These are phyloP conservation scores for Anguilla marmorata DNA, from an alignment of 2,797 vertebrate genomes.

Conservation along the genomic window DNA sequence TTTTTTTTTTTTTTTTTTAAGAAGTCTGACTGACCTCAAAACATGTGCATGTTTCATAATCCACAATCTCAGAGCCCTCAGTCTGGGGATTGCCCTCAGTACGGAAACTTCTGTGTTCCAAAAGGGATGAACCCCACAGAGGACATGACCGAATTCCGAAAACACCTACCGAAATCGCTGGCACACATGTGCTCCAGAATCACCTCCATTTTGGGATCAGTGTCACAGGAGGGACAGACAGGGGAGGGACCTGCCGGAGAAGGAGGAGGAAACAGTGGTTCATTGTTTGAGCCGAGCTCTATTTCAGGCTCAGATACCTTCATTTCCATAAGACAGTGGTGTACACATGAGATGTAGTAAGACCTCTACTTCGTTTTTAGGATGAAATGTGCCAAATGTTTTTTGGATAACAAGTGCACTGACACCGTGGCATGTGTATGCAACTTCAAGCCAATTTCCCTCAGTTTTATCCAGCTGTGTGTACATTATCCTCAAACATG, in stretches of 20 bases:
- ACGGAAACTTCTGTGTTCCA: neutral
- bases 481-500: no score
- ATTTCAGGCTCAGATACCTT: no score
- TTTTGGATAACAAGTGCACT: no score
- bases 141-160: neutral
- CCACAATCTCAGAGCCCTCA: neutral
- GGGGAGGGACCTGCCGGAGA: constrained; percentile 70
- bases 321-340: no score
- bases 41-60: neutral
- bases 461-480: no score
- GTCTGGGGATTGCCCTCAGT: neutral
- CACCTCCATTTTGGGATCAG: constrained; percentile 86
- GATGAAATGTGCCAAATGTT: no score
- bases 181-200: constrained; percentile 93
- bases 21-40: neutral
- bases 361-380: no score
- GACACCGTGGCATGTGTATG: no score
- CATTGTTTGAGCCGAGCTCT: no score
- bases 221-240: constrained; percentile 91
- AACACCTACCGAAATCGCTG: constrained; percentile 91
- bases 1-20: neutral
- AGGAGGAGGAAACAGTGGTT: neutral
- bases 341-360: no score
- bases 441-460: no score
- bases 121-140: neutral